Evolutionary conservation across 1,140 invertebrate genomes (phyloP).

Genomic region (Drosophila sp.): DNA sequence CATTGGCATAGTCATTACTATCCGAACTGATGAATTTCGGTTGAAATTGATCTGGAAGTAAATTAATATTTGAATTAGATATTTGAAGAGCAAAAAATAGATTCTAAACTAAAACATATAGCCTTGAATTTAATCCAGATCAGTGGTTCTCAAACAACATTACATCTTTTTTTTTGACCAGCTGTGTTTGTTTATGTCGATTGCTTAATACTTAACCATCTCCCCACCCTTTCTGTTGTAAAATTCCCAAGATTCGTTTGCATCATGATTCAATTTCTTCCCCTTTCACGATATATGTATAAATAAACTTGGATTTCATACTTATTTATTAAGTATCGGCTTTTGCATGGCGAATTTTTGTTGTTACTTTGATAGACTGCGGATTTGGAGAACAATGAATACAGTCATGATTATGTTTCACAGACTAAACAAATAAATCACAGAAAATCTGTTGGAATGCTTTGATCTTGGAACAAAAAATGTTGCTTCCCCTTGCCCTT

Average conservation of each 20-base stretch:
- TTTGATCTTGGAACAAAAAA: background rate
- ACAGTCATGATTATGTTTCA: background rate
- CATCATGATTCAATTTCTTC: too few species aligned
- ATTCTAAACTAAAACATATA: too few species aligned
- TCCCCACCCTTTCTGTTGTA: too few species aligned
- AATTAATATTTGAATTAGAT: constrained; percentile 10
- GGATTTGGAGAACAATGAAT: too few species aligned
- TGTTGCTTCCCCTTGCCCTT: background rate
- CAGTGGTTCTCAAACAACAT: too few species aligned
- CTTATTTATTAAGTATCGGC: background rate
- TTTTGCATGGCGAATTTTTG: background rate
- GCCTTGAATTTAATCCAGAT: too few species aligned
- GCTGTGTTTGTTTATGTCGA: too few species aligned
- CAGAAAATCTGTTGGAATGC: background rate
- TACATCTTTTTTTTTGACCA: too few species aligned
- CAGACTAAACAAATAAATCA: constrained; percentile 37
- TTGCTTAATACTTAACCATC: too few species aligned
- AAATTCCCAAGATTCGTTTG: too few species aligned
- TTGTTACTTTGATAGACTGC: background rate
- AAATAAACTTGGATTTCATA: background rate
- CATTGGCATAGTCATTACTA: constrained; percentile 83
- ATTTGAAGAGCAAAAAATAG: background rate
- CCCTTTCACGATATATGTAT: too few species aligned
- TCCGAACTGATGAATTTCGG: constrained; percentile 87
- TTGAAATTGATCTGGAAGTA: constrained; percentile 84